These are phyloP conservation scores for Bovichtus variegatus DNA, from an alignment of 2,797 vertebrate species.

Conservation along the genomic window DNA sequence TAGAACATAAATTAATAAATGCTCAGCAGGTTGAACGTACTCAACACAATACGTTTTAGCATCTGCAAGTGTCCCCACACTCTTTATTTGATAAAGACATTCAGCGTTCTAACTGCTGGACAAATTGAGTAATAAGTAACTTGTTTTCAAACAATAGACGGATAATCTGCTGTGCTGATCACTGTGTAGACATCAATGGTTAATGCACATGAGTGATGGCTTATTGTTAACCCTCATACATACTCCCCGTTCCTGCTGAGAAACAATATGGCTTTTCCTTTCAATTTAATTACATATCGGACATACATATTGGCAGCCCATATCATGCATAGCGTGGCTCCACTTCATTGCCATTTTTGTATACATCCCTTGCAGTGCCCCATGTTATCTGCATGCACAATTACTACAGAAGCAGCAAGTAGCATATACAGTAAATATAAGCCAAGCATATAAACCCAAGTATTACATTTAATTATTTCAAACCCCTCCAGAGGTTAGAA, in stretches of 20 bases:
- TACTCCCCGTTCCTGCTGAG: background rate
- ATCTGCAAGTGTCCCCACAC: constrained; percentile 24
- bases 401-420: background rate
- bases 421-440: background rate
- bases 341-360: background rate
- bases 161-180: background rate
- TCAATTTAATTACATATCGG: background rate
- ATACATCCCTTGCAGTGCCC: background rate
- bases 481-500: constrained; percentile 36
- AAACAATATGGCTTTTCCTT: background rate
- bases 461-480: constrained; percentile 16
- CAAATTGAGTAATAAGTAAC: constrained; percentile 9
- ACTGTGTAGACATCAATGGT: background rate
- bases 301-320: background rate
- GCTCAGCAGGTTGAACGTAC: background rate
- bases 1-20: constrained; percentile 18
- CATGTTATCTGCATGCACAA: background rate
- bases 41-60: constrained; percentile 7
- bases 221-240: background rate
- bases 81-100: constrained; percentile 17
- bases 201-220: background rate
- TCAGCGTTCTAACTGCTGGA: background rate
- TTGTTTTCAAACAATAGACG: constrained; percentile 2
- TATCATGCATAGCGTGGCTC: background rate
- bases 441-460: background rate